phyloP scores from a whole-genome alignment of 2,888 invertebrate genomes.

The Aromia moschata region DNA sequence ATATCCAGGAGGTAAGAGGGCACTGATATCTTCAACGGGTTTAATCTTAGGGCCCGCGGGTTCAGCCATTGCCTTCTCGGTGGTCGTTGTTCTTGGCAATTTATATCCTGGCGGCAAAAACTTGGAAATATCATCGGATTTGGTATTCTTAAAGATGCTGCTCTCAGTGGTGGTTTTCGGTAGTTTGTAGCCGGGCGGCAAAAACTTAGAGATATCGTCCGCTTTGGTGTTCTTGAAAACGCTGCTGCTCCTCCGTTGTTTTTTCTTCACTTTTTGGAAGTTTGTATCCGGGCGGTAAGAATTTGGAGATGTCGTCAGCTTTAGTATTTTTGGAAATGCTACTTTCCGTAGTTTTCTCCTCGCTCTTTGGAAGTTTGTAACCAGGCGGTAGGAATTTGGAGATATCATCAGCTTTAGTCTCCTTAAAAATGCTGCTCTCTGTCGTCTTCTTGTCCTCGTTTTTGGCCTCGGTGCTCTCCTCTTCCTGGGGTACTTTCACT shows the following conservation, averaged over 20 bases:
- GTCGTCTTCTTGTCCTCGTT: constrained; percentile 27
- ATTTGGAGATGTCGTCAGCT: constrained; percentile 56
- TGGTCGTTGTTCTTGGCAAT: constrained; percentile 42
- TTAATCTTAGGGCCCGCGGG: constrained; percentile 47
- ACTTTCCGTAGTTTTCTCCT: constrained; percentile 24
- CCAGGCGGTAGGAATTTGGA: constrained; percentile 62
- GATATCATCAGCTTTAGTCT: constrained; percentile 57
- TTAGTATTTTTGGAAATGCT: constrained; percentile 58
- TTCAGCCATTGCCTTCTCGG: not conserved
- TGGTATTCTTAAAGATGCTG: constrained; percentile 63
- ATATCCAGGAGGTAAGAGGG: constrained; percentile 63
- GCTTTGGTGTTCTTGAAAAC: constrained; percentile 65
- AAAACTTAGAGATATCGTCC: constrained; percentile 69
- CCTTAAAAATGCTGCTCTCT: constrained; percentile 48
- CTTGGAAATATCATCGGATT: constrained; percentile 68
- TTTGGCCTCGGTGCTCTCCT: constrained; percentile 24
- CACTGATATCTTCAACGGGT: constrained; percentile 56
- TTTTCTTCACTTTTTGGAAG: constrained; percentile 34
- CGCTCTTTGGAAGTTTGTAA: constrained; percentile 61
- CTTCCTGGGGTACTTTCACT: constrained; percentile 30
- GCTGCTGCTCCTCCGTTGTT: constrained; percentile 47
- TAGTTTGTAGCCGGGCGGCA: constrained; percentile 63
- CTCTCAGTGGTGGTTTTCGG: constrained; percentile 29
- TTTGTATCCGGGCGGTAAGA: constrained; percentile 63
- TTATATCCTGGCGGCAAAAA: constrained; percentile 75